Percentiles rank a stretch among this genome's conserved stretches.
Evolutionary conservation across 2,113 vertebrate genomes (phyloP).

Genomic region (Sigmodon hispidus): DNA sequence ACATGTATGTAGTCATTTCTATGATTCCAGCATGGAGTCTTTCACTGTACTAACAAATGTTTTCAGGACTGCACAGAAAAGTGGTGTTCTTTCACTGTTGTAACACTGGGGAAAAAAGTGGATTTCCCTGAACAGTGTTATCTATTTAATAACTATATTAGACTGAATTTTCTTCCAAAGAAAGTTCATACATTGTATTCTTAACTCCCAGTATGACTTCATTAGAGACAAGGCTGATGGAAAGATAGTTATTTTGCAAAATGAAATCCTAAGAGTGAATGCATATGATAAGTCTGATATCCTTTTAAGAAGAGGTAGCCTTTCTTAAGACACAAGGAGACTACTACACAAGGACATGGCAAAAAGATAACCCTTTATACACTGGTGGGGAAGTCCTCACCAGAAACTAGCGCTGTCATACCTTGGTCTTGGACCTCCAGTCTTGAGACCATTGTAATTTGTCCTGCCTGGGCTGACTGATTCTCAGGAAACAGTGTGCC

Average conservation of each 20-base stretch:
- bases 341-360: rapidly evolving
- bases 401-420: background rate
- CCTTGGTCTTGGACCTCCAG: background rate
- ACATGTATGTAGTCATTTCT: background rate
- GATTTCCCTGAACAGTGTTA: background rate
- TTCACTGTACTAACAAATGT: too few species aligned
- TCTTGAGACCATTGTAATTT: background rate
- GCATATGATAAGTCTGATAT: background rate
- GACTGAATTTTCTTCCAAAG: background rate
- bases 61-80: too few species aligned
- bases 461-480: background rate
- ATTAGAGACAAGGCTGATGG: background rate
- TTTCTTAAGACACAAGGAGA: background rate
- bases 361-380: too few species aligned
- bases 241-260: background rate
- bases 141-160: background rate
- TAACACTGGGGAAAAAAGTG: background rate
- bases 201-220: background rate
- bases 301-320: background rate
- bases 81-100: background rate
- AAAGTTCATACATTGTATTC: background rate
- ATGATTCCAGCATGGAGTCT: background rate
- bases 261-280: background rate
- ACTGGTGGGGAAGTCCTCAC: background rate
- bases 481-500: background rate